Base-by-base conservation (phyloP, 2,888 invertebrate genomes). In the Oeneis ivallda region DNA sequence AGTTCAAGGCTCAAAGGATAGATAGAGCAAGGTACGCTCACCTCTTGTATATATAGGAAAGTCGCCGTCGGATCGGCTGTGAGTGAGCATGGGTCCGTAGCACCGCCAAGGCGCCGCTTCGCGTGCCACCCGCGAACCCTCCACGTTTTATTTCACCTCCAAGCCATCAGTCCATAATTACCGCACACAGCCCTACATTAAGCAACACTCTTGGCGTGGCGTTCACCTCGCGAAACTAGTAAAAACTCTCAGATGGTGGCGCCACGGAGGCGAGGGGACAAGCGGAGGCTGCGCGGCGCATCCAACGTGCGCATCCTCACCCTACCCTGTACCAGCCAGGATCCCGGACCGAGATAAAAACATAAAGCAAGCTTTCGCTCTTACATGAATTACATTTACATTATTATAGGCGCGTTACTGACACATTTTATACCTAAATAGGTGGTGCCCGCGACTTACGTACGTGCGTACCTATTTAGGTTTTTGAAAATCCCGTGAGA, bases 61-160 rank as follows among this genome's bases (percentile, higher is more conserved):
- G 89, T 96, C 96, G 81, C 96, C 95, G 84, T 96, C 96, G 86
- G 96, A 96, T 89, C 95, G 95, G 85, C 96, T 96, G 92, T 96
- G 96, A 74, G 96, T 96, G 84, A 96, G 93, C 94, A 96, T 96
- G 84, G 94, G 94, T 86, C 93, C 94, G 86, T 93, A 93, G 84
- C 93, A 93, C 85, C 93, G 93, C 82, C 93, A 93, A 82, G 93
- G 87, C 86, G 91, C 87, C 76, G 84, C 87, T 79, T 89, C 88
- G 78, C 87, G 89, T 81, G 82, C 86, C 82, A 85, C 85, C 81
- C 92, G 92, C 80, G 85, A 90, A 84, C 92, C 90, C 86, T 91
- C 92, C 92, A 92, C 89, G 83, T 83, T 79, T 78, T 81, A 81
- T 83, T 86, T 90, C 89, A 91, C 84, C 89, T 86, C 81, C 81